These are phyloP conservation scores for Diabrotica virgifera DNA, from an alignment of 1,140 invertebrate genomes.

Conservation along the genomic window DNA sequence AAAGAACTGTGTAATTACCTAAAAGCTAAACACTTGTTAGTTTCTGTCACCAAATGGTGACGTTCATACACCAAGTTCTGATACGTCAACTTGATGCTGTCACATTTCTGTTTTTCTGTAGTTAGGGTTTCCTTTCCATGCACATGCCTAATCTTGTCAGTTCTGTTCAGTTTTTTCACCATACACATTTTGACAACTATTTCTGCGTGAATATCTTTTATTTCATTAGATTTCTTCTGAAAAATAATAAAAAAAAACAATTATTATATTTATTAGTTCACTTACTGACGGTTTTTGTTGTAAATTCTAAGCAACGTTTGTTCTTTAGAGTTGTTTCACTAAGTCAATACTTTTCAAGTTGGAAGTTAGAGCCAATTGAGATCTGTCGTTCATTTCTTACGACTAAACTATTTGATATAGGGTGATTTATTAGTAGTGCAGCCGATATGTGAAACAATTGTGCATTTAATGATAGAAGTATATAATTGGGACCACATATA, in stretches of 20 bases:
- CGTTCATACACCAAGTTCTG: slow-evolving; percentile 96
- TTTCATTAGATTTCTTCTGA: slow-evolving; percentile 38
- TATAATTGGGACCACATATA: too few relatives aligned
- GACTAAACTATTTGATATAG: too few relatives aligned
- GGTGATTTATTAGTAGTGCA: too few relatives aligned
- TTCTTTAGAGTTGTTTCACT: too few relatives aligned
- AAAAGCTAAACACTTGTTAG: slow-evolving; percentile 89
- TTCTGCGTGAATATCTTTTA: slow-evolving; percentile 58
- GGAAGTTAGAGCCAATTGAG: too few relatives aligned
- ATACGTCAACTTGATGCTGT: slow-evolving; percentile 83
- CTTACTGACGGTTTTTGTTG: too few relatives aligned
- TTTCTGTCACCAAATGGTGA: slow-evolving; percentile 90
- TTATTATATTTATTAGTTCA: too few relatives aligned
- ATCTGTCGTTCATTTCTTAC: too few relatives aligned
- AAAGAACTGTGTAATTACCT: slow-evolving; percentile 56
- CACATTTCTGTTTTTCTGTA: slow-evolving; percentile 81
- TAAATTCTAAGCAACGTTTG: too few relatives aligned
- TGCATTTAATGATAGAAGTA: too few relatives aligned
- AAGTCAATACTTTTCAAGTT: too few relatives aligned
- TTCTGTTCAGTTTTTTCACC: slow-evolving; percentile 85
- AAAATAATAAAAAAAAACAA: neutral
- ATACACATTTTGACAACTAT: slow-evolving; percentile 72
- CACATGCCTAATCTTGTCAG: slow-evolving; percentile 84
- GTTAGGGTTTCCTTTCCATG: slow-evolving; percentile 73
- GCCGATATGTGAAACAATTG: too few relatives aligned